Conservation (phyloP, 1,140 invertebrate species). For the Notospermus geniculatus region DNA sequence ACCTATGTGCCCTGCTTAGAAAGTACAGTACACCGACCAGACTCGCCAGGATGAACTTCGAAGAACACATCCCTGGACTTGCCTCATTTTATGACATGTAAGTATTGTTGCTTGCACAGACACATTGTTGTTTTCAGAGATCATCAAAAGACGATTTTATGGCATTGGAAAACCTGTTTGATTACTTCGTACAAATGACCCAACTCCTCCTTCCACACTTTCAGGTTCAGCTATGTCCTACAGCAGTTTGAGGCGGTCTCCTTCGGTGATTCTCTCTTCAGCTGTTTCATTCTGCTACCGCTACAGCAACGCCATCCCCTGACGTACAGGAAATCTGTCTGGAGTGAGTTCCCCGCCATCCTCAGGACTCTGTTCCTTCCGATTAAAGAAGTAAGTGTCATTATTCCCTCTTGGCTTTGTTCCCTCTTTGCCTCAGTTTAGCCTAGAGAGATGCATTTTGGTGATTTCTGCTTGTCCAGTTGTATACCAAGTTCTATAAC, state of each 20-base stretch:
- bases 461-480: background rate
- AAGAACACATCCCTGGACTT: slow-evolving; percentile 54
- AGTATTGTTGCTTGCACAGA: no score
- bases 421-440: background rate
- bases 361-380: slow-evolving; percentile 69
- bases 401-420: slow-evolving; percentile 5
- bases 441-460: no score
- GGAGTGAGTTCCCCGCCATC: slow-evolving; percentile 77
- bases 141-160: no score
- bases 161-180: no score
- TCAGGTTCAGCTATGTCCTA: slow-evolving; percentile 58
- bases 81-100: slow-evolving; percentile 60
- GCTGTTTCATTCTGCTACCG: slow-evolving; percentile 72
- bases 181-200: no score
- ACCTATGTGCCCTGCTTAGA: slow-evolving; percentile 50
- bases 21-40: slow-evolving; percentile 31
- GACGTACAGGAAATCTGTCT: slow-evolving; percentile 73
- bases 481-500: background rate
- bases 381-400: slow-evolving; percentile 60
- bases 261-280: slow-evolving; percentile 77
- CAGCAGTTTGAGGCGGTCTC: slow-evolving; percentile 81
- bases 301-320: slow-evolving; percentile 73
- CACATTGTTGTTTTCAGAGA: no score
- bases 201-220: slow-evolving; percentile 19
- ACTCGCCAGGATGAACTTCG: slow-evolving; percentile 50